Percentiles rank a stretch among this genome's conserved stretches.
These are phyloP conservation scores for Eufriesea mexicana DNA, from an alignment of 1,140 invertebrate genomes.

Conservation along the genomic window DNA sequence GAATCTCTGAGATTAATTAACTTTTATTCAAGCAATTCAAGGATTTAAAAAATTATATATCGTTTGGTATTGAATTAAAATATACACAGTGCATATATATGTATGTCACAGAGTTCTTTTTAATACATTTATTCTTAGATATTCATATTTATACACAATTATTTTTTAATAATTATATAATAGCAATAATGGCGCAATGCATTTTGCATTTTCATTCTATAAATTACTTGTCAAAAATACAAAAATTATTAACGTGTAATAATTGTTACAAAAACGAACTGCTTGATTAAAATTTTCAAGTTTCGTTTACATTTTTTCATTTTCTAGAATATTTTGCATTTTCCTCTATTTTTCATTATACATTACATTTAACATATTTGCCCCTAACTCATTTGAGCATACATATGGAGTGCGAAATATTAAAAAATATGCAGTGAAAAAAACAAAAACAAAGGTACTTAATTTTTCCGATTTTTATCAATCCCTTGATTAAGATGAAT, in stretches of 20 bases:
- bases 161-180: slow-evolving; percentile 72
- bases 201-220: slow-evolving; percentile 71
- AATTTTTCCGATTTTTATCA: slow-evolving; percentile 21
- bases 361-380: slow-evolving; percentile 70
- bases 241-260: slow-evolving; percentile 76
- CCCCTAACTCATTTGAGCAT: slow-evolving; percentile 59
- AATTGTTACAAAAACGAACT: slow-evolving; percentile 73
- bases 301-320: slow-evolving; percentile 39
- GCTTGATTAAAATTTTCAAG: slow-evolving; percentile 59
- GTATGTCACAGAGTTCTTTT: slow-evolving; percentile 58
- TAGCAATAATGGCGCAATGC: slow-evolving; percentile 74
- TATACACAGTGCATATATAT: slow-evolving; percentile 29
- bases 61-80: slow-evolving; percentile 21
- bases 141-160: slow-evolving; percentile 78
- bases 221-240: slow-evolving; percentile 77
- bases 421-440: slow-evolving; percentile 54
- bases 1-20: not conserved
- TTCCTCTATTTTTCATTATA: slow-evolving; percentile 65
- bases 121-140: slow-evolving; percentile 78
- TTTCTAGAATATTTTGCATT: slow-evolving; percentile 48
- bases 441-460: slow-evolving; percentile 34
- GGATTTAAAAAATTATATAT: not conserved
- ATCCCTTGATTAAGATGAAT: slow-evolving; percentile 15
- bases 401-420: slow-evolving; percentile 49
- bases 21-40: not conserved